A percentile compares a stretch with the other conserved stretches of the same genome.
These are phyloP conservation scores for Diarsia dahlii DNA, from an alignment of 2,888 invertebrate genomes.

Conservation along the genomic window DNA sequence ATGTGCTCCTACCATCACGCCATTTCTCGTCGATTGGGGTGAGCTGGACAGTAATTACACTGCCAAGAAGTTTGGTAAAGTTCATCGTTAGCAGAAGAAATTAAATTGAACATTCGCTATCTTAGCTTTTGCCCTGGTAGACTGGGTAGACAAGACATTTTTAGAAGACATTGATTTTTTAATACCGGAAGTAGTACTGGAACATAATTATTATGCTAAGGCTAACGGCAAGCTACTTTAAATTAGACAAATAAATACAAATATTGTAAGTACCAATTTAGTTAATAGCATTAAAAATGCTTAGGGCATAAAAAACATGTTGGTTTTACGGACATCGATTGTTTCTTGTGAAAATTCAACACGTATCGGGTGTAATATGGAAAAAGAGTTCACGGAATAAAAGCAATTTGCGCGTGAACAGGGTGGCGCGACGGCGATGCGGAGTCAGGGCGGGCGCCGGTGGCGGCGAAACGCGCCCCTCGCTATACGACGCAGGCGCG, in stretches of 20 bases:
- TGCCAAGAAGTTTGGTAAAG: not conserved
- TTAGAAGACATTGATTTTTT: not conserved
- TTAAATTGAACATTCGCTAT: not conserved
- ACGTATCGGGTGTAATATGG: not conserved
- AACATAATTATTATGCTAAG: not conserved
- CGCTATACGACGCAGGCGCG: constrained; percentile 83
- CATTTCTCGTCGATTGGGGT: not conserved
- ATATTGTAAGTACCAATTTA: not conserved
- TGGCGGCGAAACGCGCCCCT: constrained; percentile 73
- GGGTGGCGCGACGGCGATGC: constrained; percentile 79
- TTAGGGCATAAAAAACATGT: not conserved
- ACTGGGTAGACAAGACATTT: too few species aligned
- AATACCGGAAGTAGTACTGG: not conserved
- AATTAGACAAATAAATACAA: not conserved
- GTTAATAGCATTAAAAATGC: not conserved
- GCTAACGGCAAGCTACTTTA: not conserved
- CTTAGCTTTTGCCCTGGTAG: not conserved
- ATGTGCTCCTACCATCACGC: not conserved
- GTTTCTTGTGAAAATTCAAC: constrained; percentile 12
- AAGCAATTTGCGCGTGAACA: constrained; percentile 87
- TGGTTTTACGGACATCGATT: not conserved
- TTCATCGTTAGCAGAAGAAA: not conserved
- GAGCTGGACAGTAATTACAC: not conserved
- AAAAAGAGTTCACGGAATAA: constrained; percentile 49
- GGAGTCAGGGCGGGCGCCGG: constrained; percentile 77